phyloP scores from a whole-genome alignment of 37 sponge, comb jelly and placozoan genomes.

The Eunapius fragilis region DNA sequence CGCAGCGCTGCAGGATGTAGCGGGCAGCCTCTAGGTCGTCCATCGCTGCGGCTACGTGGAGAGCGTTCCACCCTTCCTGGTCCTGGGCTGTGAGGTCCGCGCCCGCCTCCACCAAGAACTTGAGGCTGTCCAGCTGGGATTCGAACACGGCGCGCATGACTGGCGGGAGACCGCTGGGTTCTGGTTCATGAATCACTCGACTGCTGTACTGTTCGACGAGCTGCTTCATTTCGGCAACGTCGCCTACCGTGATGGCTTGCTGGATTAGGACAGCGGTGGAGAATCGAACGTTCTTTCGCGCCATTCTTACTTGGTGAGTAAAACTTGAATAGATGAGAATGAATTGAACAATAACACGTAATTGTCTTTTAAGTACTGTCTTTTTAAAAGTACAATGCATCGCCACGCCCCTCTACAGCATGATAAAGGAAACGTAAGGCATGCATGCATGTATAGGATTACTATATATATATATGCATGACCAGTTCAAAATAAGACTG shows the following conservation, averaged over 20 bases:
- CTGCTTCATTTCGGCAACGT: constrained; percentile 53
- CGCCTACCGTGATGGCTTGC: constrained; percentile 64
- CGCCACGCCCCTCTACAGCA: too few species aligned
- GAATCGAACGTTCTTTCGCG: too few species aligned
- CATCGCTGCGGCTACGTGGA: constrained; percentile 77
- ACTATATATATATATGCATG: too few species aligned
- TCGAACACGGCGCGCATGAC: constrained; percentile 70
- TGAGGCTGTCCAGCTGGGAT: constrained; percentile 41
- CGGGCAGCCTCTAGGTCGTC: constrained; percentile 66
- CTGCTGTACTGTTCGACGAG: constrained; percentile 40
- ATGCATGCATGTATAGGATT: too few species aligned
- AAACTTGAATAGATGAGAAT: too few species aligned
- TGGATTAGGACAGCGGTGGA: constrained; percentile 54
- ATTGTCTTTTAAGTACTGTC: too few species aligned
- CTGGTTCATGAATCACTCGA: constrained; percentile 30
- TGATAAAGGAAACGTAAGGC: too few species aligned
- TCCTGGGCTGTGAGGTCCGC: constrained; percentile 56
- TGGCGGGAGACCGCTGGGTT: constrained; percentile 61
- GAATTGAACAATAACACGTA: too few species aligned
- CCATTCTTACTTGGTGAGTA: too few species aligned
- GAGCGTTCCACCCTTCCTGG: constrained; percentile 65
- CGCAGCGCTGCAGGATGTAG: constrained; percentile 17
- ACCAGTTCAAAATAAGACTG: too few species aligned
- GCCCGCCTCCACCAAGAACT: constrained; percentile 51
- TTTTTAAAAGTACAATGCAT: too few species aligned